phyloP scores from a whole-genome alignment of 2,888 invertebrate species.

The Sipha maydis region DNA sequence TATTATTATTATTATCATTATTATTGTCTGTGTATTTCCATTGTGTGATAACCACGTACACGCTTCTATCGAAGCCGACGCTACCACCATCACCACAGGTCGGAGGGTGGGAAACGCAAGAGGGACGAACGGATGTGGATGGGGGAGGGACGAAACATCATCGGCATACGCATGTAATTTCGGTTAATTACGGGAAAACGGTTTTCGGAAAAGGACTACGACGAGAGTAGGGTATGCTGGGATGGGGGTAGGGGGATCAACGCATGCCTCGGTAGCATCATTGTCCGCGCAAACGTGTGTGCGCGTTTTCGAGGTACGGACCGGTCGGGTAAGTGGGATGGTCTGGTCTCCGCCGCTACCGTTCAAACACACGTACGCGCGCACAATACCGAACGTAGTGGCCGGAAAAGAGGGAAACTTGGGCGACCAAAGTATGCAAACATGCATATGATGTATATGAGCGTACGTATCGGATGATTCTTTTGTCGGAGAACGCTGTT shows the following conservation, averaged over 20 bases:
- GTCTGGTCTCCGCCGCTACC: background rate
- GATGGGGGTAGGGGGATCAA: background rate
- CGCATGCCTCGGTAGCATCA: constrained; percentile 34
- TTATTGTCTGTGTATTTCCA: constrained; percentile 36
- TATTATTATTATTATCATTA: background rate
- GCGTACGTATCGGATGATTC: no score
- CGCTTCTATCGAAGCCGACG: background rate
- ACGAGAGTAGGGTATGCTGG: background rate
- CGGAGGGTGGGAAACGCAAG: background rate
- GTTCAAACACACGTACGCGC: background rate
- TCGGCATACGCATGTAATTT: constrained; percentile 49
- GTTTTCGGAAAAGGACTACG: constrained; percentile 10
- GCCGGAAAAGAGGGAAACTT: constrained; percentile 5
- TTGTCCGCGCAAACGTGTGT: background rate
- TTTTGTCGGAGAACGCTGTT: no score
- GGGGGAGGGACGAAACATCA: constrained; percentile 8
- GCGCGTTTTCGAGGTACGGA: background rate
- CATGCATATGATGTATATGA: background rate
- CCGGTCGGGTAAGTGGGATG: background rate
- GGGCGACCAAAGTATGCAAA: background rate
- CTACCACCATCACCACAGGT: background rate
- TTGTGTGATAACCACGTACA: constrained; percentile 20
- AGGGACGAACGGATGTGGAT: background rate
- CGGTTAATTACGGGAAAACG: constrained; percentile 59
- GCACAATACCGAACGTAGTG: background rate